Evolutionary conservation across 2,888 invertebrate species (phyloP), one percentile per base, ranked within the genome.

Genomic region (Hirtodrosophila cameraria): DNA sequence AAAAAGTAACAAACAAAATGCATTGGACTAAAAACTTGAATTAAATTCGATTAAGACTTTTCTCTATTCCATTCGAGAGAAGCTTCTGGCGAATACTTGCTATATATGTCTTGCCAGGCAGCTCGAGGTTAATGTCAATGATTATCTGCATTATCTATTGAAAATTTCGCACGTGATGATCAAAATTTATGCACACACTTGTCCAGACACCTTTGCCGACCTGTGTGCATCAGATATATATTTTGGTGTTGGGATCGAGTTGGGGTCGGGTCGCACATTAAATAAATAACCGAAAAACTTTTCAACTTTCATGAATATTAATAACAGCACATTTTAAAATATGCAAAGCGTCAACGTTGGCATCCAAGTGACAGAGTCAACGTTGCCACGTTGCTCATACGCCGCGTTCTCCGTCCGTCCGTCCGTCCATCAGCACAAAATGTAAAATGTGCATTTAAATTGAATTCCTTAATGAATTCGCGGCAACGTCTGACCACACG

Each of bases 221-320:
- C 54, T 65, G 12, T n/a, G n/a, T 20, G 33, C 41, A 38, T 27
- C 45, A 36, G 31, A 39, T 58, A n/a, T n/a, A n/a, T n/a, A n/a
- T 45, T 28, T 16, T 23, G 23, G 9, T 3, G 39, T 13, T 16
- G 18, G 4, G 11, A 25, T 48, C 2, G 16, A 27, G 13, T 11
- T 42, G 31, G 28, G 31, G 18, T 15, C 38, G 48, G 45, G 38
- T 52, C 52, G 45, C 70, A 53, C 72, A 75, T 84, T 82, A 86
- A 86, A 86, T 82, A 82, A 80, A 86, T 84, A 84, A 82, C 73
- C 78, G 73, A 84, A 84, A 86, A 76, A 79, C 66, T 77, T 78
- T 80, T 74, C 74, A 71, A 65, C 76, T 80, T 78, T 73, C 84
- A 84, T 86, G 86, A 86, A 86, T 86, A 86, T 86, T 86, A 86